A percentile compares a stretch with the other conserved stretches of the same genome.
Conservation (phyloP, 2,113 vertebrate species). For the Etheostoma cragini region DNA sequence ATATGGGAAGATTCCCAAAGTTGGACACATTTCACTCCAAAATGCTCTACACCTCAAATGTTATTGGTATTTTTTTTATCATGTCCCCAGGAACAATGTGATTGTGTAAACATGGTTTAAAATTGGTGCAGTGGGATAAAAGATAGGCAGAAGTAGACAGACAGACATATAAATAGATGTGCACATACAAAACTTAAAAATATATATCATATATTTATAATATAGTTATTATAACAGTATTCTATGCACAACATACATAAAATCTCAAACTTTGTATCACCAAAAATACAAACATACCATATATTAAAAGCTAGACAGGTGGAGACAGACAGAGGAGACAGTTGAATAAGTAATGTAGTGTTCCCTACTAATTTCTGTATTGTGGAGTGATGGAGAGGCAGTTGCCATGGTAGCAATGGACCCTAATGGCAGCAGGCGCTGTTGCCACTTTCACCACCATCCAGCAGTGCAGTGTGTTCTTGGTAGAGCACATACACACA, state of each 20-base stretch:
- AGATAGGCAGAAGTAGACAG: background rate
- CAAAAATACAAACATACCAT: background rate
- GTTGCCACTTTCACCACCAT: slow-evolving; percentile 46
- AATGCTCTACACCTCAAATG: background rate
- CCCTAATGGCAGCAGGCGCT: slow-evolving; percentile 58
- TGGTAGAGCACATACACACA: background rate
- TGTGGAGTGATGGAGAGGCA: slow-evolving; percentile 57
- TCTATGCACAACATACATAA: background rate
- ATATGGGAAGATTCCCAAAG: background rate
- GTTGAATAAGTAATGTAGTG: slow-evolving; percentile 27
- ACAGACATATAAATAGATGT: background rate
- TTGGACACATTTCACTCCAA: background rate
- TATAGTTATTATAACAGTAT: background rate
- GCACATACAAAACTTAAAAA: background rate
- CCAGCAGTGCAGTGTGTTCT: slow-evolving; percentile 26
- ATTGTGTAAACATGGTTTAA: background rate
- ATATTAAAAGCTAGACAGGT: slow-evolving; percentile 16
- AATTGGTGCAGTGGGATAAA: slow-evolving; percentile 2
- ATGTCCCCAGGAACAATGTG: background rate
- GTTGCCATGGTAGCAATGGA: slow-evolving; percentile 75
- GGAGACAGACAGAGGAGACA: slow-evolving; percentile 8
- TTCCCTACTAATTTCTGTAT: slow-evolving; percentile 23
- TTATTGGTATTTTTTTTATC: background rate
- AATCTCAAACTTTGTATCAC: slow-evolving; percentile 15
- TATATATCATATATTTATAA: background rate